Base-by-base conservation (phyloP, 2,888 invertebrate species). In the Nebria brevicollis region DNA sequence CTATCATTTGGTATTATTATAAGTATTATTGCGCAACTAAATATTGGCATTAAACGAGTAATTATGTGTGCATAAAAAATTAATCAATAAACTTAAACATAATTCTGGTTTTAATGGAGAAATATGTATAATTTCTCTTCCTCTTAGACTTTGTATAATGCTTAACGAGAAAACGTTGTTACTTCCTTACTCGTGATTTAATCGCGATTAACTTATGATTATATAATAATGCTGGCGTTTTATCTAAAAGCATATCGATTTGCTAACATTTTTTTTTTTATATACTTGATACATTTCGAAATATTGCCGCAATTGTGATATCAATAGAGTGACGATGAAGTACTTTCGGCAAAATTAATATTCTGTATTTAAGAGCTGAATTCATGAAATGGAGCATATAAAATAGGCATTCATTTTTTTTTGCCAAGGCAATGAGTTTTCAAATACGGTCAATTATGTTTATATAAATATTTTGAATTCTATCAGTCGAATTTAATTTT, bases 231-330 rank as follows among this genome's bases (percentile, higher is more conserved):
- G 34, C 5, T 34, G 5, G 34, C 34, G 34, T 34, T 34, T 34
- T 34, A 5, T 34, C 34, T 34, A 34, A 34, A 11, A 54, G 54
- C 54, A 54, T 7, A 54, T 54, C 11, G 8, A 54, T 13, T 54
- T 54, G 54, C 54, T 54, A 7, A 11, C 13, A 54, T 8, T 54
- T 54, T 6, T 54, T 34, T 34, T 2, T 54, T 54, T 54, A 7
- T 54, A 54, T 54, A 54, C 54, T 54, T 2, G 13, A 54, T 68
- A n/a, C 11, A 20, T 25, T 70, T 34, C 13, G 20, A 70, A 70
- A 70, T 20, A 26, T 15, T 70, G 70, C 70, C 25, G 74, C 79
- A 79, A 79, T 54, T 79, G 79, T 79, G 79, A 79, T 79, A 79
- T 42, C 65, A 75, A 75, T 79, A 79, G 79, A 79, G 79, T 79